Base-by-base conservation (phyloP, 2,113 vertebrate species). In the Psammodynastes pulverulentus region DNA sequence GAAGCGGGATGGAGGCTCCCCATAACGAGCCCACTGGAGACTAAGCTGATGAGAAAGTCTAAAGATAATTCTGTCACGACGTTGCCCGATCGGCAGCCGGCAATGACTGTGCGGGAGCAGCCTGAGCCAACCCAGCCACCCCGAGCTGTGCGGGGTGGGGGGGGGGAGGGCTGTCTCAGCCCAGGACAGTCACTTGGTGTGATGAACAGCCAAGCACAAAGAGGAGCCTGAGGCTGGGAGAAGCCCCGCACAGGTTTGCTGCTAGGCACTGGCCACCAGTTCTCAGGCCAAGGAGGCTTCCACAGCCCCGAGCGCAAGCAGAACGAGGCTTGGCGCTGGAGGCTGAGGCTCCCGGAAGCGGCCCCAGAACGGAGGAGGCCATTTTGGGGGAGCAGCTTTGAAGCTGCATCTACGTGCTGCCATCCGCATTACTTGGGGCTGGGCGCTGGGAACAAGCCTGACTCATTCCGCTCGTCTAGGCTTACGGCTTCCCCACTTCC, bases 1-100 rank as follows among this genome's bases (percentile, higher is more conserved):
- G n/a, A 96, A 34, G 96, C 43, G 72, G 92, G 26, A 39, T 96
- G 96, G 97, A 98, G 97, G 97, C 97, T 97, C 96, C 54, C 97
- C 92, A 96, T 97, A 98, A 98, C 96, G 97, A 98, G 97, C 97
- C 93, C 97, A 97, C 97, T 97, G 96, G 96, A 98, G 98, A 98
- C 97, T 97, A 97, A 97, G 98, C 97, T 98, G 98, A 98, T 98
- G 98, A 98, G 98, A 98, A 98, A 98, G 98, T 97, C 98, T 97
- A 97, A 98, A 98, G 96, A 97, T 98, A 98, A 98, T 98, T 98
- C 98, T 97, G 98, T 98, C 98, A 97, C 97, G 98, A 98, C 98
- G 98, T 97, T 10, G 95, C 97, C 92, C 95, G 97, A 97, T 96
- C 94, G 95, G 96, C 98, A 98, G 34, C 7, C 3, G 5, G 15